A percentile compares a stretch with the other conserved stretches of the same genome.
Conservation (phyloP, 2,888 invertebrate species). For the Hemithea aestivaria region DNA sequence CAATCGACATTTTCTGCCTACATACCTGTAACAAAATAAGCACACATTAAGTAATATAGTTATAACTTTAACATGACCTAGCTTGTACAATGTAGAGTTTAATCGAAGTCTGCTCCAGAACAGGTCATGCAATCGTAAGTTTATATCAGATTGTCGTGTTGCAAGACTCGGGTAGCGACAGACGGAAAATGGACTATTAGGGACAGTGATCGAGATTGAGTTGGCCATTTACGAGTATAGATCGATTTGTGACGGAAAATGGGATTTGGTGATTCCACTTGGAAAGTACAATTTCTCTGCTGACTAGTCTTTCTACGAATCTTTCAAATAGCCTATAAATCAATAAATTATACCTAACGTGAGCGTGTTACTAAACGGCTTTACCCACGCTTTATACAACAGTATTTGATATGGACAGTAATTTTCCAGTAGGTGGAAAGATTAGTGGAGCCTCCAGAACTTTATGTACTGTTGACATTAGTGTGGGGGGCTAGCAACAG, state of each 20-base stretch:
- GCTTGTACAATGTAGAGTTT: constrained; percentile 12
- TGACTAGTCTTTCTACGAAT: too few relatives aligned
- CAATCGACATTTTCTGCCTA: constrained; percentile 6
- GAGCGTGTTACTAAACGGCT: too few relatives aligned
- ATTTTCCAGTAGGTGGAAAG: too few relatives aligned
- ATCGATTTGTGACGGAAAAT: too few relatives aligned
- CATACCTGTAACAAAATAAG: constrained; percentile 34
- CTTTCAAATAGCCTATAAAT: too few relatives aligned
- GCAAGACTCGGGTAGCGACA: constrained; percentile 2
- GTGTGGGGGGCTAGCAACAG: constrained; percentile 41
- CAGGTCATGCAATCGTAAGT: constrained; percentile 14
- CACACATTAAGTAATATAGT: constrained; percentile 6
- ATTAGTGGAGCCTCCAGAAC: background rate
- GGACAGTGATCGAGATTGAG: too few relatives aligned
- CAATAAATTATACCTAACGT: too few relatives aligned
- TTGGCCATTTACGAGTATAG: too few relatives aligned
- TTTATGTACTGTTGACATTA: constrained; percentile 2
- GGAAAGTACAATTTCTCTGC: too few relatives aligned
- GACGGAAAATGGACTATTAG: background rate
- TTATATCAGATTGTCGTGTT: constrained; percentile 13
- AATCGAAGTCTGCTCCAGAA: constrained; percentile 7
- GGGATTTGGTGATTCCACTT: too few relatives aligned
- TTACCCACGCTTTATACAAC: too few relatives aligned
- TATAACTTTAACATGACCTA: constrained; percentile 2
- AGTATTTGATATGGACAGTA: too few relatives aligned